phyloP scores from a whole-genome alignment of 2,888 invertebrate genomes.

The Miltochrista miniata region DNA sequence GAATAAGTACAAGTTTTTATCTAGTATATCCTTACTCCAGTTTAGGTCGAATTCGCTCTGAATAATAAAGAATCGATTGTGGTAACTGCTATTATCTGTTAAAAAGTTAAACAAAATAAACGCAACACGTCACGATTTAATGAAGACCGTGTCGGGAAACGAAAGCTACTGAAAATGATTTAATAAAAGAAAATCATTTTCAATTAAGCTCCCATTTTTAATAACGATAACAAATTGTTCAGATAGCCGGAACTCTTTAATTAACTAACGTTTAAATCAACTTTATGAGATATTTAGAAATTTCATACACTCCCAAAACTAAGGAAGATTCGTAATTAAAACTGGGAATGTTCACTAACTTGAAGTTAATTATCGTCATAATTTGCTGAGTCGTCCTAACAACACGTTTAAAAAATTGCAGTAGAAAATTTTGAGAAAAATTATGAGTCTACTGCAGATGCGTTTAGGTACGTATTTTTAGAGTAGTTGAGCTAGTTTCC shows the following conservation, averaged over 20 bases:
- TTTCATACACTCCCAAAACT: conserved; percentile 22
- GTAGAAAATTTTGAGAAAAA: too few species aligned
- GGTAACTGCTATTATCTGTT: background rate
- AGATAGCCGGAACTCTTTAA: conserved; percentile 13
- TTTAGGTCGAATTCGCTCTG: too few species aligned
- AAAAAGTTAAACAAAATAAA: background rate
- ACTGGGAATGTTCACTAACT: conserved; percentile 11
- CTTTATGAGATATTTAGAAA: conserved; percentile 28
- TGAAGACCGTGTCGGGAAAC: background rate
- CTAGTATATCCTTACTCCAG: too few species aligned
- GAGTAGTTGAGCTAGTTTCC: too few species aligned
- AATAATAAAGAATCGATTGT: too few species aligned
- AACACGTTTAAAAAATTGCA: too few species aligned
- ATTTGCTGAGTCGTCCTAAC: conserved; percentile 8
- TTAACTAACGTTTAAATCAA: conserved; percentile 26
- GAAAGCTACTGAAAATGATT: background rate
- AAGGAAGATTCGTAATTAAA: conserved; percentile 30
- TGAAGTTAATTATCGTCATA: conserved; percentile 26
- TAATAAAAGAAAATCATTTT: conserved; percentile 9
- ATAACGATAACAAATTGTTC: conserved; percentile 4
- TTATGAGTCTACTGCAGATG: too few species aligned
- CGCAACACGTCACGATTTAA: background rate
- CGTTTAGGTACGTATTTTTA: too few species aligned
- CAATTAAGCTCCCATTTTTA: conserved; percentile 6
- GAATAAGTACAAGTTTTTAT: too few species aligned